Conservation (phyloP, 37 sponge, comb jelly and placozoan genomes). For the Halisarca cf. caerulea region DNA sequence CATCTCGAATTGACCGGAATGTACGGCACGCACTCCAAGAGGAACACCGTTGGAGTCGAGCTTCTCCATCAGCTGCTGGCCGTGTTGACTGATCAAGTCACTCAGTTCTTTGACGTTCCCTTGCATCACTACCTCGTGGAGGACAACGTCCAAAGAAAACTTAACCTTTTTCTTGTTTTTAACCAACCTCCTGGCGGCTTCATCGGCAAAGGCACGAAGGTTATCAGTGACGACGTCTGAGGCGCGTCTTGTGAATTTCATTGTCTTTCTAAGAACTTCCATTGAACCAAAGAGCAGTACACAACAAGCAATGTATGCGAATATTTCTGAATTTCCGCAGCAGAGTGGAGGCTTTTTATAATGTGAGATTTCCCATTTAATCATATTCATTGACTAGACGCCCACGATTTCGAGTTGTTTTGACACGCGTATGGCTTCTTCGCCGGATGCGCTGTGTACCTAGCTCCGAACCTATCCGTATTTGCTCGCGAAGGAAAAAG, state of each 20-base stretch:
- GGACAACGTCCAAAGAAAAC: slow-evolving; percentile 57
- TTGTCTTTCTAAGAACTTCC: neutral
- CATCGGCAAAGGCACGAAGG: neutral
- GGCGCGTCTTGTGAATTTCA: slow-evolving; percentile 20
- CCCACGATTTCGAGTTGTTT: too few relatives aligned
- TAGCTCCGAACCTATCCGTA: too few relatives aligned
- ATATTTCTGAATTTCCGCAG: too few relatives aligned
- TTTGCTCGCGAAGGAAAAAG: too few relatives aligned
- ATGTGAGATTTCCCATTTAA: too few relatives aligned
- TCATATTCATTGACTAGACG: too few relatives aligned
- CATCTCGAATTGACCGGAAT: slow-evolving; percentile 42
- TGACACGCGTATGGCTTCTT: too few relatives aligned
- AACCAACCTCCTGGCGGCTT: neutral
- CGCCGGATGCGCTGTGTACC: too few relatives aligned
- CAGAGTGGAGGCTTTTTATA: too few relatives aligned
- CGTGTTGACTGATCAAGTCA: slow-evolving; percentile 40
- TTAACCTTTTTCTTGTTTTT: slow-evolving; percentile 37
- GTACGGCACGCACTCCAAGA: slow-evolving; percentile 61
- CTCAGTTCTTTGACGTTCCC: slow-evolving; percentile 64
- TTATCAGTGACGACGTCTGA: slow-evolving; percentile 18
- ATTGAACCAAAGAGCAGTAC: neutral
- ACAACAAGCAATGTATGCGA: too few relatives aligned
- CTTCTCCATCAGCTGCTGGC: slow-evolving; percentile 33
- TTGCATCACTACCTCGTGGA: slow-evolving; percentile 65
- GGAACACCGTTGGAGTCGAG: slow-evolving; percentile 67